Base-by-base conservation (phyloP, 2,888 invertebrate genomes). In the Synergus japonicus region DNA sequence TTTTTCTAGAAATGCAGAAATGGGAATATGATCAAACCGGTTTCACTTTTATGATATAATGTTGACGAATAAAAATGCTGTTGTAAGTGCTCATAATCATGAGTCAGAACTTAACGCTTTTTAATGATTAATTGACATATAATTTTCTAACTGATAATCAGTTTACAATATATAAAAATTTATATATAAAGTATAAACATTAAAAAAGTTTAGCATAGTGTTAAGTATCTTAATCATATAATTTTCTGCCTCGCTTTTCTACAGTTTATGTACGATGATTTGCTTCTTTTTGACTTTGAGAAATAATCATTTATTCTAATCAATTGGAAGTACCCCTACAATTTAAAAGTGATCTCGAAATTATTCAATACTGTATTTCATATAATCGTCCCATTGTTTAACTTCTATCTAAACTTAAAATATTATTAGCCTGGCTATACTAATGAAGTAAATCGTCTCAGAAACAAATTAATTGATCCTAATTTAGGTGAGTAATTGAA, bases 401-500 rank as follows among this genome's bases (percentile, higher is more conserved):
- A 49, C 4, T 13, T 49, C 37, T 29, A 46, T 66, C 43, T 43
- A 22, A 67, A 46, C 13, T 67, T 9, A 9, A 46, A 67, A 13
- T 67, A 46, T 41, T 64, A 7, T 18, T 46, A 13, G 10, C 22
- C 22, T 13, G 29, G 13, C 9, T 49, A 15, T 49, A 7, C 37
- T 46, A 49, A 37, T 49, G 7, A 15, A 69, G 29, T 49, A 15
- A 69, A 69, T 46, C 2, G 29, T 46, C 29, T 69, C 22, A 49
- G 49, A 69, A 49, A 37, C n/a, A 15, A 46, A 49, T 49, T 69
- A 69, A 69, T 69, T 49, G 49, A 69, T 69, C 49, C 29, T 49
- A 69, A 22, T 69, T 69, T 9, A 9, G 29, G 49, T 69, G 15
- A 49, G 4, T 49, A 44, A 69, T 46, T 69, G 46, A 44, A 46